phyloP scores from a whole-genome alignment of 2,113 vertebrate genomes.

The Clarias macrocephalus region DNA sequence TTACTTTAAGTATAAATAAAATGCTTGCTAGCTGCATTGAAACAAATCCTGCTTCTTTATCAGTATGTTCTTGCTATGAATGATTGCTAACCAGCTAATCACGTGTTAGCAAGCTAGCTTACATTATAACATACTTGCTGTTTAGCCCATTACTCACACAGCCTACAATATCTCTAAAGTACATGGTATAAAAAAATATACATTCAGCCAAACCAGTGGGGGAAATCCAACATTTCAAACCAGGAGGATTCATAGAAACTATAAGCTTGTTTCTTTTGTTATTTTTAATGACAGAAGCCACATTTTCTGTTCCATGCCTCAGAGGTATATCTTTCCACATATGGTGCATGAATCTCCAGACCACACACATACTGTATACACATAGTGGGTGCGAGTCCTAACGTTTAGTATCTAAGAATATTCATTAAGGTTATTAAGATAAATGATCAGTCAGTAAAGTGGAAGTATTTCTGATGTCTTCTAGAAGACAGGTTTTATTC shows the following conservation, averaged over 20 bases:
- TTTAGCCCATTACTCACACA: too few species aligned
- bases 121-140: too few species aligned
- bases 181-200: not conserved
- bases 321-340: conserved; percentile 4
- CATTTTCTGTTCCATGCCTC: conserved; percentile 16
- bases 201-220: not conserved
- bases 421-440: not conserved
- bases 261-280: not conserved
- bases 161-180: too few species aligned
- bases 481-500: too few species aligned
- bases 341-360: not conserved
- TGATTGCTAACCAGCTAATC: too few species aligned
- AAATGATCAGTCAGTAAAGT: not conserved
- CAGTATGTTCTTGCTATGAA: too few species aligned
- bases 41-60: too few species aligned
- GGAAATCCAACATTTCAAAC: not conserved
- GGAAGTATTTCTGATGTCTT: too few species aligned
- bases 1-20: too few species aligned
- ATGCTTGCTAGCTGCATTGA: too few species aligned
- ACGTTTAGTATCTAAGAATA: not conserved
- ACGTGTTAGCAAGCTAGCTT: too few species aligned
- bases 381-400: not conserved
- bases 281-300: not conserved
- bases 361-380: not conserved
- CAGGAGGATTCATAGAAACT: not conserved